A percentile compares a stretch with the other conserved stretches of the same genome.
phyloP scores from a whole-genome alignment of 2,888 invertebrate species.

The Eupithecia exiguata region DNA sequence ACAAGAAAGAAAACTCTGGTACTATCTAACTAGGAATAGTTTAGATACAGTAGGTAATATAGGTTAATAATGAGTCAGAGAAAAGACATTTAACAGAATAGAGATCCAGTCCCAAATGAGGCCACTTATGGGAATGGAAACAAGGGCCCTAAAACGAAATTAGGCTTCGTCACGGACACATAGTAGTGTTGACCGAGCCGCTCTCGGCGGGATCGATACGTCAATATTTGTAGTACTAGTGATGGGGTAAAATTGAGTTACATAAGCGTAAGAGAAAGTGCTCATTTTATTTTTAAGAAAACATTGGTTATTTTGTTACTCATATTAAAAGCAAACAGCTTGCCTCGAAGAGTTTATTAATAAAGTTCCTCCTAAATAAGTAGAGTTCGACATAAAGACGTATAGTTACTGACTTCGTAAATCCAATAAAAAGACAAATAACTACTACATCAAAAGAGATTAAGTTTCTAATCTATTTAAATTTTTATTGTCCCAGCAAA shows the following conservation, averaged over 20 bases:
- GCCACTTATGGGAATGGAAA: conserved; percentile 29
- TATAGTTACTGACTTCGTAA: no score
- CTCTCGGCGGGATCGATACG: conserved; percentile 58
- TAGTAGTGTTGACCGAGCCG: conserved; percentile 49
- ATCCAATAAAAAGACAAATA: no score
- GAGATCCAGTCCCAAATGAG: conserved; percentile 15
- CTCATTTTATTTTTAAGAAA: neutral
- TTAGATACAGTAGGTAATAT: neutral
- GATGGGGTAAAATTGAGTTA: conserved; percentile 40
- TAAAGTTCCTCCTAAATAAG: no score
- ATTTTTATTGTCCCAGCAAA: no score
- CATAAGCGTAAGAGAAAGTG: neutral
- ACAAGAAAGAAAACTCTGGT: no score
- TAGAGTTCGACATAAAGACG: no score
- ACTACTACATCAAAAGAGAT: no score
- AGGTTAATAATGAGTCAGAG: neutral
- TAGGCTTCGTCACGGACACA: conserved; percentile 42
- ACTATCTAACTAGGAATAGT: no score
- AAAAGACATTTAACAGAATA: neutral
- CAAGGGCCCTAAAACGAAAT: conserved; percentile 38
- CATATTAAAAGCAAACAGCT: no score
- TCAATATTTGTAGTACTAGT: conserved; percentile 69
- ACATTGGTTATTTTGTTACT: no score
- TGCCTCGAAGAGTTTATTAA: no score
- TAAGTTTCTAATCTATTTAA: no score